phyloP scores from a whole-genome alignment of 2,113 vertebrate genomes.

The Montifringilla adamsi region DNA sequence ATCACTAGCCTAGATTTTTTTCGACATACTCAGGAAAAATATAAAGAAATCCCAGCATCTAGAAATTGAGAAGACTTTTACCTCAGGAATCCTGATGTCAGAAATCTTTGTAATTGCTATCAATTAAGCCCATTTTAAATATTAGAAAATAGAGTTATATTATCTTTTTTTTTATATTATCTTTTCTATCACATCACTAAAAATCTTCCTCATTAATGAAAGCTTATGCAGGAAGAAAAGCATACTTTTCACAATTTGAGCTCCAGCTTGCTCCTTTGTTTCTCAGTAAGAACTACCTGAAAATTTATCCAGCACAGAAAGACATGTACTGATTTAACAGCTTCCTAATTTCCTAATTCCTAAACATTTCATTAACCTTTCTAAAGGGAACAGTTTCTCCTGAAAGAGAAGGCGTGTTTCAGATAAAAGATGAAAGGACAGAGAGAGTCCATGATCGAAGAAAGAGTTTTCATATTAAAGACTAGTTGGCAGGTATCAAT shows the following conservation, averaged over 20 bases:
- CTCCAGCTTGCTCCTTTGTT: neutral
- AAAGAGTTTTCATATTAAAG: slow-evolving; percentile 5
- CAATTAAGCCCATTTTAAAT: neutral
- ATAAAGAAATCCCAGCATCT: neutral
- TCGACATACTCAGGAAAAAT: neutral
- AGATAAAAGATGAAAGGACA: slow-evolving; percentile 1
- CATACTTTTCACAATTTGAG: neutral
- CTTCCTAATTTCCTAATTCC: neutral
- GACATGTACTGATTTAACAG: neutral
- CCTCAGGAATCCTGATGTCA: neutral
- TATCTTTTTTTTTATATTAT: too few relatives aligned
- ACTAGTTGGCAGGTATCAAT: neutral
- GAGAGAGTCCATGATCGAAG: neutral
- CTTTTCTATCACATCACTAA: neutral
- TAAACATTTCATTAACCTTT: slow-evolving; percentile 41
- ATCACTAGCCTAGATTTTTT: neutral
- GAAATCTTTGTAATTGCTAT: neutral
- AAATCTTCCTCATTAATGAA: neutral
- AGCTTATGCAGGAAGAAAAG: neutral
- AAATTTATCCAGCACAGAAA: neutral
- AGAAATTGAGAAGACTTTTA: neutral
- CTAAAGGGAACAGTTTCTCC: neutral
- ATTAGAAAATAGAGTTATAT: neutral
- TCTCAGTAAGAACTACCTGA: neutral
- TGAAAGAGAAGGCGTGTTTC: neutral